Conservation (phyloP, 2,113 vertebrate genomes). For the Strix aluco region DNA sequence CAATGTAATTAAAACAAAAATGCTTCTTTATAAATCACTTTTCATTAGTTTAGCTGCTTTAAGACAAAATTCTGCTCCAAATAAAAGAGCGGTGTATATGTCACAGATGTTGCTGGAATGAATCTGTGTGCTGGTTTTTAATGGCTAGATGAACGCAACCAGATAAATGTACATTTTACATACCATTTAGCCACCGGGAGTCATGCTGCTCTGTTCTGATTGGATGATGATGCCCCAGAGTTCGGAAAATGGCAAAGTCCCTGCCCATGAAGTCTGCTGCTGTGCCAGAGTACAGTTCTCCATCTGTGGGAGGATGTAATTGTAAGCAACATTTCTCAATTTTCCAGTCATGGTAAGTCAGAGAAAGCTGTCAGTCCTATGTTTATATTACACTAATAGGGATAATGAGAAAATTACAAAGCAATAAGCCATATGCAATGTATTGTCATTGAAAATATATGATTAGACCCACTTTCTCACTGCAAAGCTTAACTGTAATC, state of each 20-base stretch:
- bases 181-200: slow-evolving; percentile 98
- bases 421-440: not conserved
- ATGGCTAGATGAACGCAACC: not conserved
- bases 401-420: slow-evolving; percentile 13
- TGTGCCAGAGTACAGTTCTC: slow-evolving; percentile 94
- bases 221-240: slow-evolving; percentile 93
- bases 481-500: not conserved
- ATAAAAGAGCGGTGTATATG: not conserved
- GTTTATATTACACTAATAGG: not conserved
- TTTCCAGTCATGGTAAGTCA: slow-evolving; percentile 40
- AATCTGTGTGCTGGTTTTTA: not conserved
- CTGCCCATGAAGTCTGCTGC: slow-evolving; percentile 98
- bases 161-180: slow-evolving; percentile 38
- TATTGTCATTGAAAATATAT: not conserved
- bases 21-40: slow-evolving; percentile 22
- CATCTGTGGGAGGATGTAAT: slow-evolving; percentile 79
- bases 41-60: slow-evolving; percentile 6
- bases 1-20: slow-evolving; percentile 31
- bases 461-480: not conserved
- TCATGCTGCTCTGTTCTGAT: slow-evolving; percentile 98
- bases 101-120: not conserved
- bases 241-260: slow-evolving; percentile 98
- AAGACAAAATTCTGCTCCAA: slow-evolving; percentile 15
- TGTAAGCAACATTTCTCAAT: slow-evolving; percentile 10
- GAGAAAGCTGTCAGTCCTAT: slow-evolving; percentile 16